Base-by-base conservation (phyloP, 2,113 vertebrate genomes). In the Pan troglodytes region DNA sequence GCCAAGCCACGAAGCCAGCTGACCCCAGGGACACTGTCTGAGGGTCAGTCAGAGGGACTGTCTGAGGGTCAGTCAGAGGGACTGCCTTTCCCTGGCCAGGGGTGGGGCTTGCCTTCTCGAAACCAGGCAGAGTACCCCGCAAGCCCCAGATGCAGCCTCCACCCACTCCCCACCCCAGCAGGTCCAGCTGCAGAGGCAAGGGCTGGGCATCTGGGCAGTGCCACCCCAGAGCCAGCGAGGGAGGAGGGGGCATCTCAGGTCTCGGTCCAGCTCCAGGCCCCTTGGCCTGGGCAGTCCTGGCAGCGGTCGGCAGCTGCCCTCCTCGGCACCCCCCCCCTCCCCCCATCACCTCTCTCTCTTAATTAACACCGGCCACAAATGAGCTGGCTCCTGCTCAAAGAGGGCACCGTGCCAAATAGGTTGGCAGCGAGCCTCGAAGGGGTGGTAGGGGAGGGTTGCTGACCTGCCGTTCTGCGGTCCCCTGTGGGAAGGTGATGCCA, bases 301-400 rank as follows among this genome's bases (percentile, higher is more conserved):
- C 0, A 30, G 93, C 84, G 83, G 92, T 59, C 18, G 3, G 93
- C 68, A 85, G 94, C 93, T 94, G 97, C 94, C 95, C 95, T 91
- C 93, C 3, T 2, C 0, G n/a, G 76, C 91, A 94, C 88, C 40
- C 27, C 35, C 84, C 96, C 16, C 72, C 93, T 64, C 70, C 89
- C 89, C 92, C 61, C 73, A 23, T 96, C 93, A 93, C 94, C 95
- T 96, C 96, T 94, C 83, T 93, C 97, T 94, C 97, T 98, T 98
- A 97, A 98, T 98, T 98, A 98, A 98, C 96, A 97, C 94, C 1
- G n/a, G 92, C 94, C 27, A 12, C 83, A 95, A 96, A 96, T 0
- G 76, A 98, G 95, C 96, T 96, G 98, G 96, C 96, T 75, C 40
- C 11, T 0, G 38, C 91, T 75, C 91, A 18, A 30, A 30, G 43